phyloP scores from a whole-genome alignment of 1,140 invertebrate species.

The Trachymyrmex septentrionalis region DNA sequence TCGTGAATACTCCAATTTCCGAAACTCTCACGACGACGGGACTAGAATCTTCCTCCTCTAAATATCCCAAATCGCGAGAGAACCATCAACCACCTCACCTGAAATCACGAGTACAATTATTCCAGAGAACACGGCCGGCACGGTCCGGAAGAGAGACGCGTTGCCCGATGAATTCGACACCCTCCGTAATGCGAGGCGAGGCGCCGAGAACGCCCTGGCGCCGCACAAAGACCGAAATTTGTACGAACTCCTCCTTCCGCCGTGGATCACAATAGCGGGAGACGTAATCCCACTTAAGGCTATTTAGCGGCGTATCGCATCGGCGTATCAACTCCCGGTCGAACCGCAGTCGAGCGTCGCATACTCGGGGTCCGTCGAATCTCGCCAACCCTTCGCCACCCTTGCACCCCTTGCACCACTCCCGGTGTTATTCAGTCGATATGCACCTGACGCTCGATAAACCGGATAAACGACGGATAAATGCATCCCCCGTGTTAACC shows the following conservation, averaged over 20 bases:
- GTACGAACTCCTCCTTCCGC: conserved; percentile 17
- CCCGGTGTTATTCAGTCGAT: conserved; percentile 79
- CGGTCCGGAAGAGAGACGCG: conserved; percentile 1
- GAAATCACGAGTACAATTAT: conserved; percentile 41
- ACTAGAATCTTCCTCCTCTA: background rate
- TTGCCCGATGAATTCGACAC: conserved; percentile 11
- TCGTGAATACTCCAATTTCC: too few relatives aligned
- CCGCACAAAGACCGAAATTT: conserved; percentile 59
- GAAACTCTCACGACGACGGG: background rate
- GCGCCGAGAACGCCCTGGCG: conserved; percentile 36
- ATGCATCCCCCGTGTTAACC: conserved; percentile 50
- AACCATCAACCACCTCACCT: background rate
- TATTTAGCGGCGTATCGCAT: conserved; percentile 77
- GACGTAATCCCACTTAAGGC: conserved; percentile 77
- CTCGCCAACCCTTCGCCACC: background rate
- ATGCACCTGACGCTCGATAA: conserved; percentile 78
- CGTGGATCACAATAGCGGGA: conserved; percentile 49
- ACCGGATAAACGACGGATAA: conserved; percentile 59
- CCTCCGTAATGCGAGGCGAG: background rate
- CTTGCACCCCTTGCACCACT: conserved; percentile 16
- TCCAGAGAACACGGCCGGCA: background rate
- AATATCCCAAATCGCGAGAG: background rate
- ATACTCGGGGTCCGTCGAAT: conserved; percentile 42
- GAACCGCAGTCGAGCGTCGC: conserved; percentile 70
- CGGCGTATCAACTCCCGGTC: conserved; percentile 59